phyloP scores from a whole-genome alignment of 2,797 vertebrate genomes.

The Selene dorsalis region DNA sequence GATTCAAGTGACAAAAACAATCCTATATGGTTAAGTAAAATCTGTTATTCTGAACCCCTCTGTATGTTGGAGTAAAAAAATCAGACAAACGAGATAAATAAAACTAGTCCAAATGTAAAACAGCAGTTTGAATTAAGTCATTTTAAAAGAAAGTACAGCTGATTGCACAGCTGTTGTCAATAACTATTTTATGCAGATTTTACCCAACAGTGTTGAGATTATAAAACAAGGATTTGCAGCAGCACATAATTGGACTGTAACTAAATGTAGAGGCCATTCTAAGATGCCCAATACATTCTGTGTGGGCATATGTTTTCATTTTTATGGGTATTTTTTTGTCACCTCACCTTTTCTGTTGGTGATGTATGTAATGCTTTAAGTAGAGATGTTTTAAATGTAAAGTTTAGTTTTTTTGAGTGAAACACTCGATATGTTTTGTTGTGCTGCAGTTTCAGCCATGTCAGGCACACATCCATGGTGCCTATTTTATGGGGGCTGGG shows the following conservation, averaged over 20 bases:
- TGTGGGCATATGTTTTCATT: neutral
- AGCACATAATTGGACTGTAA: neutral
- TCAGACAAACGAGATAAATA: neutral
- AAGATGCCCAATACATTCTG: neutral
- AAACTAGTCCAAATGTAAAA: neutral
- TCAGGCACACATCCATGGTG: neutral
- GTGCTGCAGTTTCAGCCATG: neutral
- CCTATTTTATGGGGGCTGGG: neutral
- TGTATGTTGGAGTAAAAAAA: neutral
- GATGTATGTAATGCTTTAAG: neutral
- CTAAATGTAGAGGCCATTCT: neutral
- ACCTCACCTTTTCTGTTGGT: neutral
- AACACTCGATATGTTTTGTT: neutral
- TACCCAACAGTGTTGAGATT: neutral
- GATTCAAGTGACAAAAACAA: neutral
- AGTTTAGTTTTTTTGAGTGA: neutral
- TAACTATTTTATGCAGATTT: neutral
- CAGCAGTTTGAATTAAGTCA: neutral
- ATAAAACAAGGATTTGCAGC: constrained; percentile 1
- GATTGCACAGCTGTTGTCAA: neutral
- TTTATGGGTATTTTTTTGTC: neutral
- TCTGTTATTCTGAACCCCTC: neutral
- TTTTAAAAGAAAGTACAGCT: neutral
- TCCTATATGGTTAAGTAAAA: neutral
- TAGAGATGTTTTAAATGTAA: neutral